Conservation (phyloP, 2,888 invertebrate genomes). For the Tortricodes alternella region DNA sequence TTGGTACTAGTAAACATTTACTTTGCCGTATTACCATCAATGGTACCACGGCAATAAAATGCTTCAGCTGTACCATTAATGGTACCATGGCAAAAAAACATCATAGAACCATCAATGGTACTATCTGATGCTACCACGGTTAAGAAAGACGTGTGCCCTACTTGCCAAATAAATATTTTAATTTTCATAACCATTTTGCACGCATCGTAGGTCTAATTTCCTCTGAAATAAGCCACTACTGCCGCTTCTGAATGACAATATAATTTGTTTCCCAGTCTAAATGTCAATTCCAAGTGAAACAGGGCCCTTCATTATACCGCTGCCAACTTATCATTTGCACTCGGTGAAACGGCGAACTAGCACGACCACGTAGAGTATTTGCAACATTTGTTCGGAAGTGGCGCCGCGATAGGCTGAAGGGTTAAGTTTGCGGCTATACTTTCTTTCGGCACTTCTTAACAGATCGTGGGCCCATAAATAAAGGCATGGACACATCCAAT, state of each 20-base stretch:
- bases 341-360: neutral
- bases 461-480: slow-evolving; percentile 28
- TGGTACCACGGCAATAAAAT: no score
- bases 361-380: neutral
- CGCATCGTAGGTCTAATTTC: no score
- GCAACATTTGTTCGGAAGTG: neutral
- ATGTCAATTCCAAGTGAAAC: slow-evolving; percentile 26
- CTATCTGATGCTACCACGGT: no score
- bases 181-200: no score
- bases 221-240: no score
- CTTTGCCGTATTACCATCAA: no score
- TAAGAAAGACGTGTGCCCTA: no score
- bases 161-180: no score
- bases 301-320: slow-evolving; percentile 23
- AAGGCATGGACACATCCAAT: slow-evolving; percentile 31
- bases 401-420: neutral
- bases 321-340: slow-evolving; percentile 17
- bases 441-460: slow-evolving; percentile 30
- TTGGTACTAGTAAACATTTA: no score
- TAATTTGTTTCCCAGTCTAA: slow-evolving; percentile 16
- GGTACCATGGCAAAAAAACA: no score
- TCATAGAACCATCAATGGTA: no score
- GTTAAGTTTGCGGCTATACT: slow-evolving; percentile 18
- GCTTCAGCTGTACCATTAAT: no score
- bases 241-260: slow-evolving; percentile 20